Percentiles rank a stretch among this genome's conserved stretches.
Conservation (phyloP, 2,113 vertebrate genomes). For the Microcebus jonahi region DNA sequence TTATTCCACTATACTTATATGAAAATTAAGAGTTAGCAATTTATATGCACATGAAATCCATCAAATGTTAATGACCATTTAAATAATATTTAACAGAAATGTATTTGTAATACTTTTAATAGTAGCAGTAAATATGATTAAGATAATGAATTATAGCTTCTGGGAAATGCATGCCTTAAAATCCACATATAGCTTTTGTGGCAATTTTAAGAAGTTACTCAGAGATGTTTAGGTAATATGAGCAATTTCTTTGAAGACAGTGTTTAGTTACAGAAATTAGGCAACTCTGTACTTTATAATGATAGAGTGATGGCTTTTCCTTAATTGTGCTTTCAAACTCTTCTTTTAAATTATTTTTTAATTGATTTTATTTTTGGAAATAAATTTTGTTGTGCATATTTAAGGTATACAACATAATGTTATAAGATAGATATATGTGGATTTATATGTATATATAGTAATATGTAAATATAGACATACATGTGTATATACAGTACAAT, state of each 20-base stretch:
- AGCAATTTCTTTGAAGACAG: not conserved
- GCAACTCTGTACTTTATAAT: not conserved
- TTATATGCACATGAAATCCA: not conserved
- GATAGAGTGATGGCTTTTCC: not conserved
- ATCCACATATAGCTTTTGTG: not conserved
- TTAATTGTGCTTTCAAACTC: not conserved
- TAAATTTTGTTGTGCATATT: not conserved
- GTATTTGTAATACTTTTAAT: conserved; percentile 21
- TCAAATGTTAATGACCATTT: not conserved
- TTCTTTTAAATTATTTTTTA: not conserved
- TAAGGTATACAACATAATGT: not conserved
- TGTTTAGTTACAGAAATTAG: not conserved
- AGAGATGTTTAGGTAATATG: not conserved
- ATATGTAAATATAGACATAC: too few species aligned
- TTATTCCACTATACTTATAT: not conserved
- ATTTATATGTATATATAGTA: too few species aligned
- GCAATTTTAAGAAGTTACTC: conserved; percentile 33
- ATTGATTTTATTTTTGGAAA: not conserved
- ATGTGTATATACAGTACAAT: too few species aligned
- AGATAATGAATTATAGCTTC: conserved; percentile 2
- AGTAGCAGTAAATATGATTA: not conserved
- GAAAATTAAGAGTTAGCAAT: conserved; percentile 39
- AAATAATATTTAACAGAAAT: conserved; percentile 25
- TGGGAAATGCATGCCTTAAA: not conserved
- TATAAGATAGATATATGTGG: not conserved